Evolutionary conservation across 2,888 invertebrate genomes (phyloP).

Genomic region (Acronicta alni): DNA sequence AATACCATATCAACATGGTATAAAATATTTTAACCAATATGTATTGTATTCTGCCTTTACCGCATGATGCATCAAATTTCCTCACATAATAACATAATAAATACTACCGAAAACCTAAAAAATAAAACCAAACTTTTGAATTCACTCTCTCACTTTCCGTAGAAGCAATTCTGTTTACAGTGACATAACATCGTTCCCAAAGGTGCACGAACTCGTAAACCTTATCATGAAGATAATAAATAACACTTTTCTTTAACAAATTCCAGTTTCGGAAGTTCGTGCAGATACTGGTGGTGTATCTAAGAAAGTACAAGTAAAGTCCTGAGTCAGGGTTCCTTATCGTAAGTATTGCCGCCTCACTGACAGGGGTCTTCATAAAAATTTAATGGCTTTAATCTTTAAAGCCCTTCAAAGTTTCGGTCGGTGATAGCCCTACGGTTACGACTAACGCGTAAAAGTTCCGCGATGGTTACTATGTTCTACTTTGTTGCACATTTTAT

Average conservation of each 20-base stretch:
- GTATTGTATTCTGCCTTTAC: conserved; percentile 14
- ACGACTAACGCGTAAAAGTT: conserved; percentile 77
- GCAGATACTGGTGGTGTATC: conserved; percentile 59
- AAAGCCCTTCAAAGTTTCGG: conserved; percentile 78
- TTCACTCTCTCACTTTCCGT: conserved; percentile 50
- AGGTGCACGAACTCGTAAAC: conserved; percentile 54
- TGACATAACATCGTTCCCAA: conserved; percentile 44
- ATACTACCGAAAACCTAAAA: conserved; percentile 24
- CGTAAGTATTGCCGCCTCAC: conserved; percentile 70
- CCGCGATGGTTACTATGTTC: conserved; percentile 60
- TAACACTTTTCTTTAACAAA: conserved; percentile 62
- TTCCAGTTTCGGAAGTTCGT: conserved; percentile 59
- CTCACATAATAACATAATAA: conserved; percentile 13
- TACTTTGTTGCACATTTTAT: conserved; percentile 68
- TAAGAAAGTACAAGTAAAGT: conserved; percentile 64
- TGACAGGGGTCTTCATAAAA: conserved; percentile 82
- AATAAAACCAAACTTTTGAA: conserved; percentile 34
- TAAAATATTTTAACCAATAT: conserved; percentile 28
- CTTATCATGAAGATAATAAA: conserved; percentile 58
- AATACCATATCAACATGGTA: neutral
- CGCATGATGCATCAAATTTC: neutral
- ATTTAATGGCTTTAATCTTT: conserved; percentile 84
- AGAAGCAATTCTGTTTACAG: conserved; percentile 51
- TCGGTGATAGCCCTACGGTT: conserved; percentile 75
- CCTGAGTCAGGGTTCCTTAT: conserved; percentile 71